Evolutionary conservation across 2,797 vertebrate genomes (phyloP).

Genomic region (Tangara arthus): DNA sequence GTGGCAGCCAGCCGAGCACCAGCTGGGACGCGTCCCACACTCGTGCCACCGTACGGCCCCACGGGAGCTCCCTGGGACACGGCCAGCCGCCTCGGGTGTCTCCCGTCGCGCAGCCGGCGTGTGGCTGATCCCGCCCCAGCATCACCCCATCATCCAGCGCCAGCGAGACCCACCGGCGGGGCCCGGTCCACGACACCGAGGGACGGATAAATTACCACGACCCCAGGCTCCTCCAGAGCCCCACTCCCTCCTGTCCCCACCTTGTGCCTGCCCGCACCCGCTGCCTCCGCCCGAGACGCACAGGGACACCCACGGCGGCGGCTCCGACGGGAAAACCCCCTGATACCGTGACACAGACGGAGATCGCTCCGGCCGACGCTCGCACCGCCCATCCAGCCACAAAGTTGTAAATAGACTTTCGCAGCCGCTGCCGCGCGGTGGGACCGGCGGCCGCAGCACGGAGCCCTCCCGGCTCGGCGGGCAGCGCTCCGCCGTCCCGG

Average conservation of each 20-base stretch:
- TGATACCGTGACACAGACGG: rapidly evolving
- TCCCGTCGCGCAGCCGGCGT: neutral
- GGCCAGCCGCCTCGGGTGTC: neutral
- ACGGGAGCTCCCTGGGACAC: neutral
- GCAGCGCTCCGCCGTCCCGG: neutral
- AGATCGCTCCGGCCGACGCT: neutral
- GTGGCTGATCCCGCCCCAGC: neutral
- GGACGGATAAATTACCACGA: rapidly evolving
- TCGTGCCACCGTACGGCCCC: rapidly evolving
- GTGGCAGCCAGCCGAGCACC: neutral
- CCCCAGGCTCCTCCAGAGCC: neutral
- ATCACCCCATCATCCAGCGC: neutral
- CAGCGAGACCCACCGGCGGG: neutral
- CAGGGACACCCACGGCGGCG: neutral
- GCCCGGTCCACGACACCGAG: neutral
- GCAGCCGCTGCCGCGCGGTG: neutral
- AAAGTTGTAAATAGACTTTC: neutral
- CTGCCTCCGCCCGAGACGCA: neutral
- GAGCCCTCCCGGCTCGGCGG: neutral
- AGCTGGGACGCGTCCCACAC: neutral
- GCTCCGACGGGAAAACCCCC: neutral
- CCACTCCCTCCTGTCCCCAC: neutral
- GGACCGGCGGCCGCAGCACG: neutral
- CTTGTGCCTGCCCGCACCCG: neutral
- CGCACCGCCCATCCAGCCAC: neutral